These are phyloP conservation scores for Amblyraja radiata DNA, from an alignment of 2,797 vertebrate genomes.

Conservation along the genomic window DNA sequence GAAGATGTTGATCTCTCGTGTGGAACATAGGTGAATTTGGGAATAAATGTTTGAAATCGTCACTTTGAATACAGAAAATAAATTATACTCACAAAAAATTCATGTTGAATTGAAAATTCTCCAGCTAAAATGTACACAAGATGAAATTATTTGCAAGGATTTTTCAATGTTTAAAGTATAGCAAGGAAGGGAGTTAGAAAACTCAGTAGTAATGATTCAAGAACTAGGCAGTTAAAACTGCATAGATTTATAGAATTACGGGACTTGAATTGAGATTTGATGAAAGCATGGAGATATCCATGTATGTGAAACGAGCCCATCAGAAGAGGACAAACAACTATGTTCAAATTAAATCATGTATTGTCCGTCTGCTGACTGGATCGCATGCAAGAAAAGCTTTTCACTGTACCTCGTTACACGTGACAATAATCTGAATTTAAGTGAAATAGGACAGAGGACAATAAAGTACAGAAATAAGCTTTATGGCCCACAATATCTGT, in stretches of 20 bases:
- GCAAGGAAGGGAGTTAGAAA: not conserved
- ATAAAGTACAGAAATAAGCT: too few relatives aligned
- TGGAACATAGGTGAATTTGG: constrained; percentile 14
- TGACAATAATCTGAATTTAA: too few relatives aligned
- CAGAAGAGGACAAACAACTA: not conserved
- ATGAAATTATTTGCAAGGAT: not conserved
- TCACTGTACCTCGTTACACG: too few relatives aligned
- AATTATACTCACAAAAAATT: not conserved
- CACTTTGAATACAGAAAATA: constrained; percentile 6
- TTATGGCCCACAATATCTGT: too few relatives aligned
- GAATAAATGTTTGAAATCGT: constrained; percentile 31
- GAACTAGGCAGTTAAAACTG: too few relatives aligned
- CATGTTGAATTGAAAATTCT: not conserved
- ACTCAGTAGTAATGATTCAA: not conserved
- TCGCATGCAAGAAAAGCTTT: too few relatives aligned
- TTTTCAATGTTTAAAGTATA: not conserved
- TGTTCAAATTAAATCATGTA: not conserved
- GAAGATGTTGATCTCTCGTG: constrained; percentile 17
- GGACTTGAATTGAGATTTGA: not conserved
- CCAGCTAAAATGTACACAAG: not conserved
- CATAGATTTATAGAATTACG: not conserved
- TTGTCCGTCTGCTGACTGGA: too few relatives aligned
- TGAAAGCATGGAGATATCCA: not conserved
- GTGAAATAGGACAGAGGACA: too few relatives aligned
- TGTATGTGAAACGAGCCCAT: too few relatives aligned